phyloP scores from a whole-genome alignment of 2,888 invertebrate species.

The Leptopilina syphax region DNA sequence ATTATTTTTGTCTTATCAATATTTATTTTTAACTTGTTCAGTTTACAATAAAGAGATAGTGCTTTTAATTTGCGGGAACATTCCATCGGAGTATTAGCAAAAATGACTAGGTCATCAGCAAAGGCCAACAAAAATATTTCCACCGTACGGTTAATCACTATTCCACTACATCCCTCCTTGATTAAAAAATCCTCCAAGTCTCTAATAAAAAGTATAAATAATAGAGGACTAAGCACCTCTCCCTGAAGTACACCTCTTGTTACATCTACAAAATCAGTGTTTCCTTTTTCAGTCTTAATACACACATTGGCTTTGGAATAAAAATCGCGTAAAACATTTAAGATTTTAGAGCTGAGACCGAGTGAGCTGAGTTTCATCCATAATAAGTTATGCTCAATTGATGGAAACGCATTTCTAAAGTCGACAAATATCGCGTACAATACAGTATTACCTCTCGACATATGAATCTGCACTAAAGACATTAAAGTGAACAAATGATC shows the following conservation, averaged over 20 bases:
- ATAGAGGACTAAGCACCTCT: constrained; percentile 27
- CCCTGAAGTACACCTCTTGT: constrained; percentile 37
- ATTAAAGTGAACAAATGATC: constrained; percentile 40
- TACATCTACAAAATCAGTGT: not conserved
- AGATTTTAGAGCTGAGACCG: constrained; percentile 14
- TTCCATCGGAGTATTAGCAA: constrained; percentile 27
- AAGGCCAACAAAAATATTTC: constrained; percentile 10
- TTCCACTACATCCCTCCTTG: constrained; percentile 29
- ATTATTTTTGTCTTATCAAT: too few relatives aligned
- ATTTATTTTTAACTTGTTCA: not conserved
- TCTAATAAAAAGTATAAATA: constrained; percentile 12
- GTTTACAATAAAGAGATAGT: not conserved
- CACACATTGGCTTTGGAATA: constrained; percentile 5
- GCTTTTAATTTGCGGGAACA: not conserved
- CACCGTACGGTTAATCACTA: not conserved
- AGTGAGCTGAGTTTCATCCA: constrained; percentile 9
- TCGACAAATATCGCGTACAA: constrained; percentile 39
- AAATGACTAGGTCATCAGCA: constrained; percentile 32
- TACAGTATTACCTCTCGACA: not conserved
- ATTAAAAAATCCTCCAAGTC: constrained; percentile 24
- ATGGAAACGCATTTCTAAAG: constrained; percentile 33
- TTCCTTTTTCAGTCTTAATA: not conserved
- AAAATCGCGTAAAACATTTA: constrained; percentile 26
- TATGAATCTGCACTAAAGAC: constrained; percentile 31
- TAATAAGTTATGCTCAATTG: constrained; percentile 20